phyloP scores from a whole-genome alignment of 1,140 invertebrate genomes.

The Geopemphigus sp. region DNA sequence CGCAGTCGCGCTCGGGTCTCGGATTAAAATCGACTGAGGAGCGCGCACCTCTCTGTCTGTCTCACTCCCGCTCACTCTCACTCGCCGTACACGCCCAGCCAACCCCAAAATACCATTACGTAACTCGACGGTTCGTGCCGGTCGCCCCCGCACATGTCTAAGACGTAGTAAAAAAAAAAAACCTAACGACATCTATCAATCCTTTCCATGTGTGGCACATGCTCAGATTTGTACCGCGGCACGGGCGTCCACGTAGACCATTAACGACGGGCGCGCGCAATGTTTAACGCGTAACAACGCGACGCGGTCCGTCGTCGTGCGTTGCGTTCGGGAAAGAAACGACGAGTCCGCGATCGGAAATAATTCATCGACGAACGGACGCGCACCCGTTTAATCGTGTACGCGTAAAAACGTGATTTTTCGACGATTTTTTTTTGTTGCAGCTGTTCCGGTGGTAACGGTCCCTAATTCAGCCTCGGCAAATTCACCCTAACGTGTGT shows the following conservation, averaged over 20 bases:
- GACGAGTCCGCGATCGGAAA: too few species aligned
- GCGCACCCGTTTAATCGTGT: too few species aligned
- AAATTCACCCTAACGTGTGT: conserved; percentile 15
- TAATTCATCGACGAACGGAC: too few species aligned
- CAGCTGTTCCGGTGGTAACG: conserved; percentile 38
- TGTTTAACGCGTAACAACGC: too few species aligned
- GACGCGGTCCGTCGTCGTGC: too few species aligned
- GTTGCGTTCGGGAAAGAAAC: too few species aligned
- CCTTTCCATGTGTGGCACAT: conserved; percentile 21
- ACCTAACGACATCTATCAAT: conserved; percentile 25
- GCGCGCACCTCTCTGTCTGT: background rate
- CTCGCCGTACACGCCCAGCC: background rate
- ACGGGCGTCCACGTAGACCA: background rate
- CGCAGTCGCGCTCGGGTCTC: background rate
- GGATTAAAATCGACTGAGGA: background rate
- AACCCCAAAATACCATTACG: background rate
- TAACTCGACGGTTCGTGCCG: background rate
- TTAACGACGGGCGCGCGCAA: background rate
- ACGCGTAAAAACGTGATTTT: conserved; percentile 6
- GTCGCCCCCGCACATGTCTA: conserved; percentile 23
- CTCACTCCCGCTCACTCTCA: too few species aligned
- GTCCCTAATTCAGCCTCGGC: conserved; percentile 39
- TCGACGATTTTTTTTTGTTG: background rate
- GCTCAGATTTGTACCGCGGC: background rate
- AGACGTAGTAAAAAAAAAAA: conserved; percentile 1